Evolutionary conservation across 1,140 invertebrate species (phyloP).

Genomic region (Drosophila lacteicornis): DNA sequence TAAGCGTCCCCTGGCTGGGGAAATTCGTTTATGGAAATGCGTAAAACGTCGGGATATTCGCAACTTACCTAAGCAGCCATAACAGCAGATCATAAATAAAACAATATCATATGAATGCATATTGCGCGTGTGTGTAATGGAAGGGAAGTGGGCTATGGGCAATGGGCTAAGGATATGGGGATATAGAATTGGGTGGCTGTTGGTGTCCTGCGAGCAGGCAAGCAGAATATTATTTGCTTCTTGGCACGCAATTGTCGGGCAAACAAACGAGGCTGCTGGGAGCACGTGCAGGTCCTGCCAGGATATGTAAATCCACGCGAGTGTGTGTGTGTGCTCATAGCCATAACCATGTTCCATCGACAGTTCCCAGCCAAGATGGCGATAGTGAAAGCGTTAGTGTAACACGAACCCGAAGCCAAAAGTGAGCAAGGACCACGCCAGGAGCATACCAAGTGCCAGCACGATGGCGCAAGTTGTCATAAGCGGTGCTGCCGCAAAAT

Average conservation of each 20-base stretch:
- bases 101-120: conserved; percentile 78
- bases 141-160: conserved; percentile 5
- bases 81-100: conserved; percentile 78
- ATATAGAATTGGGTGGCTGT: conserved; percentile 1
- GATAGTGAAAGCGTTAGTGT: conserved; percentile 68
- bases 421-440: conserved; percentile 38
- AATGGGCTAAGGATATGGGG: neutral
- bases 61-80: conserved; percentile 66
- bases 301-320: conserved; percentile 51
- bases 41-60: conserved; percentile 66
- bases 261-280: conserved; percentile 25
- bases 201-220: conserved; percentile 39
- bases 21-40: conserved; percentile 77
- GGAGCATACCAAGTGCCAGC: conserved; percentile 72
- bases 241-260: conserved; percentile 50
- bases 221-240: conserved; percentile 64
- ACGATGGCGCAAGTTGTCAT: conserved; percentile 27
- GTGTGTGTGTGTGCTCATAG: conserved; percentile 18
- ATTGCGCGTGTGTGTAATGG: conserved; percentile 12
- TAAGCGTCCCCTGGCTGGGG: conserved; percentile 1
- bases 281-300: conserved; percentile 45
- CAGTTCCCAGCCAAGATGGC: conserved; percentile 39
- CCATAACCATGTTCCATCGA: conserved; percentile 56
- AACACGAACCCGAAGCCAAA: conserved; percentile 40
- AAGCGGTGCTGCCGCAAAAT: conserved; percentile 42